Conservation (phyloP, 2,888 invertebrate genomes). For the Horisme vitalbata region DNA sequence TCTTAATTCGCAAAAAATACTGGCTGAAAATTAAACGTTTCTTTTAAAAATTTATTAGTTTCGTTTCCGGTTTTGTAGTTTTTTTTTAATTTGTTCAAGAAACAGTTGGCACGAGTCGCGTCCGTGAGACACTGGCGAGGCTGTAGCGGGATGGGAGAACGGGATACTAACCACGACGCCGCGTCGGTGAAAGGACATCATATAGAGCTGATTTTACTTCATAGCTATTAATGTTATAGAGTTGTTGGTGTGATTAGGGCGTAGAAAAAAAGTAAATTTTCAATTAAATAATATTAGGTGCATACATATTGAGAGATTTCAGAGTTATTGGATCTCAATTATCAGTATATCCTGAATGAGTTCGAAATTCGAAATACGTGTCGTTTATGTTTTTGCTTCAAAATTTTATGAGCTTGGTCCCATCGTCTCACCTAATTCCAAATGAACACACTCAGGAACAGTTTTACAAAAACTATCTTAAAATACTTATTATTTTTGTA, state of each 20-base stretch:
- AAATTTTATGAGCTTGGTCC: no score
- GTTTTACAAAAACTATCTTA: no score
- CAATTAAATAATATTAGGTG: no score
- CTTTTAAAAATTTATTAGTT: not conserved
- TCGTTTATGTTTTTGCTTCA: no score
- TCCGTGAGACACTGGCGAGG: conserved; percentile 33
- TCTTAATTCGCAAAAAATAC: not conserved
- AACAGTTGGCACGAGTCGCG: conserved; percentile 34
- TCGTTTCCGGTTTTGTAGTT: conserved; percentile 32
- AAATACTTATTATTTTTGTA: no score
- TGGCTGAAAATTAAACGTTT: not conserved
- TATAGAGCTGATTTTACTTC: conserved; percentile 44
- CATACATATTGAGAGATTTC: no score
- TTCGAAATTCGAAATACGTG: no score
- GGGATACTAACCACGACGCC: conserved; percentile 53
- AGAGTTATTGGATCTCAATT: no score
- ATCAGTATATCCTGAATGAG: no score
- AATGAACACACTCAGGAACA: no score
- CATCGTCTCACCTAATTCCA: no score
- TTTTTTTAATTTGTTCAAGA: conserved; percentile 29
- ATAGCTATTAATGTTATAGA: not conserved
- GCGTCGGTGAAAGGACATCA: conserved; percentile 53
- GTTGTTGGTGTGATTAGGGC: not conserved
- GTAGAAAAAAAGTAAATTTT: no score
- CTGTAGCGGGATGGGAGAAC: conserved; percentile 51